Percentiles rank a stretch among this genome's conserved stretches.
These are phyloP conservation scores for Cyrtonyx montezumae DNA, from an alignment of 2,113 vertebrate genomes.

Conservation along the genomic window DNA sequence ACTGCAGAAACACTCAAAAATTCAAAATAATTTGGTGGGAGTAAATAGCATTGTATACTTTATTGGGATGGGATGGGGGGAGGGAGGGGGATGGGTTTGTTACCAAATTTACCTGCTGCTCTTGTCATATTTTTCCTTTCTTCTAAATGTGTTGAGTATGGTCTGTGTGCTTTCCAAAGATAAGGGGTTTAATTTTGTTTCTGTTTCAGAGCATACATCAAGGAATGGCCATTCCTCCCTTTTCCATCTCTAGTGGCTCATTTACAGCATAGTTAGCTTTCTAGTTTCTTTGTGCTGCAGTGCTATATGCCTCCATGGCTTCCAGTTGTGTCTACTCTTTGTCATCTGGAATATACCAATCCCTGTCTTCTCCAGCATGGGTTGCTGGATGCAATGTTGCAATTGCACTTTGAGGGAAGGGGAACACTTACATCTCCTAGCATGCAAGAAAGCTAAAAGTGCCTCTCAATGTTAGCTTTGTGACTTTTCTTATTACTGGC, in stretches of 20 bases:
- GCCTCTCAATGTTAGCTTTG: neutral
- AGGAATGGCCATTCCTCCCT: neutral
- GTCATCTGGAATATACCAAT: neutral
- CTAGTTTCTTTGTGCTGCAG: neutral
- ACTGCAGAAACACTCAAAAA: neutral
- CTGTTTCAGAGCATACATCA: neutral
- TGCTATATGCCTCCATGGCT: neutral
- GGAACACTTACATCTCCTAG: neutral
- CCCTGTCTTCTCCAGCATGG: fast-evolving
- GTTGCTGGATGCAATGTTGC: neutral
- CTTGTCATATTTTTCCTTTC: neutral
- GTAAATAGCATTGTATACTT: neutral
- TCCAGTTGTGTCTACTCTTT: neutral
- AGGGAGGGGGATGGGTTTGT: neutral
- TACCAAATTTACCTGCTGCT: neutral
- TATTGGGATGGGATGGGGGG: neutral
- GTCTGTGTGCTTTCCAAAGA: neutral
- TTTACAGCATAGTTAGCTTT: neutral
- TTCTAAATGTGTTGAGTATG: fast-evolving
- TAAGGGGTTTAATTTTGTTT: neutral
- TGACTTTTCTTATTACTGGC: neutral
- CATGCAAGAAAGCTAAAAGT: neutral
- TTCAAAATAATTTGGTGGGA: neutral
- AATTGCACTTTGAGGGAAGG: neutral
- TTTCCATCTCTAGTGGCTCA: neutral